A percentile compares a stretch with the other conserved stretches of the same genome.
Evolutionary conservation across 2,888 invertebrate species (phyloP).

Genomic region (Chymomyza caudatula): DNA sequence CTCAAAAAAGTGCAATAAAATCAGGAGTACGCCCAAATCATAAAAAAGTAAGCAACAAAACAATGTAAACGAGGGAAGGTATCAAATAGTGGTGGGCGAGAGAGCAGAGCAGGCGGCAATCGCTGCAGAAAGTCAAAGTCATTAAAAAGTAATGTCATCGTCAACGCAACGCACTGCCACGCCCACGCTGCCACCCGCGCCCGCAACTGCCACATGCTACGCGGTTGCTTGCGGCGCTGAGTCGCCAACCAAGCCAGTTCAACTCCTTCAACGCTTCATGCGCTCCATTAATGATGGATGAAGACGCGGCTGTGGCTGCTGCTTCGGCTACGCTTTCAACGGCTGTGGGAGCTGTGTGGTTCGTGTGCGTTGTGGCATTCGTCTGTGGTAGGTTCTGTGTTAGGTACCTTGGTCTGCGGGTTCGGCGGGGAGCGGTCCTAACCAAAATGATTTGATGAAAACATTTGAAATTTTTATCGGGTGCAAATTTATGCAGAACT

Average conservation of each 20-base stretch:
- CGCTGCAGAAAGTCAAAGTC: slow-evolving; percentile 72
- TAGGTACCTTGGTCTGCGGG: too few relatives aligned
- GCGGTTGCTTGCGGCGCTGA: slow-evolving; percentile 43
- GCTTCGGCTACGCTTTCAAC: not conserved
- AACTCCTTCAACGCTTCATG: slow-evolving; percentile 3
- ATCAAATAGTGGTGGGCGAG: not conserved
- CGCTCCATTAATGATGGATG: slow-evolving; percentile 66
- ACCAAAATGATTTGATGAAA: slow-evolving; percentile 69
- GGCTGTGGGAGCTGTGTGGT: slow-evolving; percentile 6
- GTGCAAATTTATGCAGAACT: slow-evolving; percentile 76
- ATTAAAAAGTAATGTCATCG: slow-evolving; percentile 72
- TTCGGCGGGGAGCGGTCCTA: slow-evolving; percentile 34
- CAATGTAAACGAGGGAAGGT: not conserved
- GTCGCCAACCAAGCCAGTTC: slow-evolving; percentile 21
- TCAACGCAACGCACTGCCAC: slow-evolving; percentile 43
- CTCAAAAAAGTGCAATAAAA: slow-evolving; percentile 7
- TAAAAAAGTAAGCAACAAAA: slow-evolving; percentile 7
- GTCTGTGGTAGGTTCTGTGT: not conserved
- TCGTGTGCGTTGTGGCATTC: not conserved
- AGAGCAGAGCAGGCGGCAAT: slow-evolving; percentile 43
- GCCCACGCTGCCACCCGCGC: slow-evolving; percentile 30
- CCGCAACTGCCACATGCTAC: not conserved
- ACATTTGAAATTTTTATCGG: slow-evolving; percentile 75
- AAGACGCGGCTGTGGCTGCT: slow-evolving; percentile 37
- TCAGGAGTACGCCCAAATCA: slow-evolving; percentile 9